These are phyloP conservation scores for Chitala chitala DNA, from an alignment of 2,113 vertebrate genomes.

Conservation along the genomic window DNA sequence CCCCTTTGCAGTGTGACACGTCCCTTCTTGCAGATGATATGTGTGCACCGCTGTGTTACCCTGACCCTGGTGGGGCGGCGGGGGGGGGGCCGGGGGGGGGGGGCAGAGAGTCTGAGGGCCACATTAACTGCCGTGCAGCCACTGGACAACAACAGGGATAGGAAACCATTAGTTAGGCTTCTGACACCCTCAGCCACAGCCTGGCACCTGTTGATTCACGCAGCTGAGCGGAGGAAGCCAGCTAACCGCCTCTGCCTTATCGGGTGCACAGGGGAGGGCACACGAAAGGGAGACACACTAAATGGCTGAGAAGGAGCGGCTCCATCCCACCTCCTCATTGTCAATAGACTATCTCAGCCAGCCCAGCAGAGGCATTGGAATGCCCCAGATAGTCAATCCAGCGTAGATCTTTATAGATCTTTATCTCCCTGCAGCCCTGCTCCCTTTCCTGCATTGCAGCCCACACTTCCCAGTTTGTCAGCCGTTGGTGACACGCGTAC, in stretches of 20 bases:
- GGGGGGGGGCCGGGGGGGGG: not conserved
- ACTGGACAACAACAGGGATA: slow-evolving; percentile 20
- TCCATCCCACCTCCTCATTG: slow-evolving; percentile 38
- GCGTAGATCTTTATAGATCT: slow-evolving; percentile 18
- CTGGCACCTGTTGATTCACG: slow-evolving; percentile 56
- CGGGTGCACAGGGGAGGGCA: slow-evolving; percentile 43
- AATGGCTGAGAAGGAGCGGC: slow-evolving; percentile 47
- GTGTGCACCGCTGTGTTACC: no score
- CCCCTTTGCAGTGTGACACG: no score
- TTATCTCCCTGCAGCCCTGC: not conserved
- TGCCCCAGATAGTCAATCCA: not conserved
- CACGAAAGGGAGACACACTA: slow-evolving; percentile 16
- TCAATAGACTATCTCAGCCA: slow-evolving; percentile 46
- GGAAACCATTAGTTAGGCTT: slow-evolving; percentile 40
- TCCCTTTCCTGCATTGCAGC: not conserved
- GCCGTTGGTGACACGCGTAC: not conserved
- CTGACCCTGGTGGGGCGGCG: no score
- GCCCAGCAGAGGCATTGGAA: slow-evolving; percentile 27
- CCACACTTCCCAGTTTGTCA: not conserved
- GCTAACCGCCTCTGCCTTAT: slow-evolving; percentile 63
- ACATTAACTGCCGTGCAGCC: not conserved
- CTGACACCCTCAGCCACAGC: slow-evolving; percentile 45
- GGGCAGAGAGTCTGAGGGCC: not conserved
- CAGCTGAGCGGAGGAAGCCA: slow-evolving; percentile 67
- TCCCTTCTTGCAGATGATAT: no score